phyloP scores from a whole-genome alignment of 2,888 invertebrate genomes.

The Rapana venosa region DNA sequence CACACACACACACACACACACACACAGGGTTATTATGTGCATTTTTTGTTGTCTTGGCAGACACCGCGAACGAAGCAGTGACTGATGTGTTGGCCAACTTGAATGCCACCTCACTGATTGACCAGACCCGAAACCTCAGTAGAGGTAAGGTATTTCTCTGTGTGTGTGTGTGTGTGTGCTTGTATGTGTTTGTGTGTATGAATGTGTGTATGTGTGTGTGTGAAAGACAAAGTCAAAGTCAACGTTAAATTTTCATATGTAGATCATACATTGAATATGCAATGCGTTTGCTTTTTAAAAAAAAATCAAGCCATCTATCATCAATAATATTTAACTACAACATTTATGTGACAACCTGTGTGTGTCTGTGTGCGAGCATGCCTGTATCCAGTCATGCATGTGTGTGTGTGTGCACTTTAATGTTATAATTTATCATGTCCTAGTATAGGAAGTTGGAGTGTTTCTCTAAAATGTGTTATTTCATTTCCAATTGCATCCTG shows the following conservation, averaged over 20 bases:
- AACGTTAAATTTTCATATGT: background rate
- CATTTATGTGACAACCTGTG: no score
- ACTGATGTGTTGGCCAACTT: constrained; percentile 32
- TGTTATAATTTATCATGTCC: no score
- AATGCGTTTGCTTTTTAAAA: no score
- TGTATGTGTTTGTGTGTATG: background rate
- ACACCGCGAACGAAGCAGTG: constrained; percentile 41
- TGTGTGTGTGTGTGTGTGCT: background rate
- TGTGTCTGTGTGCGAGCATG: background rate
- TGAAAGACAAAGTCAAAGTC: no score
- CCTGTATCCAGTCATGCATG: background rate
- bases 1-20: background rate
- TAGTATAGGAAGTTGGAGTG: no score
- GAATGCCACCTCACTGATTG: constrained; percentile 42
- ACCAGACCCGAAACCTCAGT: constrained; percentile 41
- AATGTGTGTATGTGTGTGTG: constrained; percentile 1
- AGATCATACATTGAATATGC: background rate
- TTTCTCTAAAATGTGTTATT: background rate
- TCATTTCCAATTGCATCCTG: background rate
- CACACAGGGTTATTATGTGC: background rate
- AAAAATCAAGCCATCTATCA: no score
- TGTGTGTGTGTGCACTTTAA: no score
- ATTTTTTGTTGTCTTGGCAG: constrained; percentile 32
- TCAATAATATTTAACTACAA: no score
- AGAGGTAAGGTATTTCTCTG: constrained; percentile 39